phyloP scores from a whole-genome alignment of 2,888 invertebrate genomes.

The Zygogramma bicolorata region DNA sequence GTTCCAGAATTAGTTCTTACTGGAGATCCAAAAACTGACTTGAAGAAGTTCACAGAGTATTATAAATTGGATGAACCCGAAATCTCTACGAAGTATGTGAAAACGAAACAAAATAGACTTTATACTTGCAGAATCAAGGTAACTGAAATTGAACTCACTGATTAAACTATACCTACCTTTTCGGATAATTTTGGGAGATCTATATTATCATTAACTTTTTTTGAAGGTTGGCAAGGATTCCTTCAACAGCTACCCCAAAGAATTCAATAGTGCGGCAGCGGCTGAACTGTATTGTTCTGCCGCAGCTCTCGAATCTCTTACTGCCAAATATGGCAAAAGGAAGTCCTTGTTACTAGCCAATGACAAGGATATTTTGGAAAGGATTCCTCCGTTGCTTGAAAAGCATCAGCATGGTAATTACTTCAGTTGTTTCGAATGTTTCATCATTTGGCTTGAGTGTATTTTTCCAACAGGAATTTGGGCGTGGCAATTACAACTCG shows the following conservation, averaged over 20 bases:
- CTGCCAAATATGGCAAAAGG: constrained; percentile 54
- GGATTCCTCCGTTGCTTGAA: constrained; percentile 66
- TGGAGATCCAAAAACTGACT: constrained; percentile 55
- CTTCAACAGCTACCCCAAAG: constrained; percentile 67
- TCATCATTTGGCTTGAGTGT: neutral
- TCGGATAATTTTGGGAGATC: no score
- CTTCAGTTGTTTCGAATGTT: neutral
- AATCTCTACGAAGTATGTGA: constrained; percentile 33
- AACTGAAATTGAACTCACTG: constrained; percentile 11
- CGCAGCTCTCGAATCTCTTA: constrained; percentile 62
- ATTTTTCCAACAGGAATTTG: constrained; percentile 34
- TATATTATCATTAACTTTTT: neutral
- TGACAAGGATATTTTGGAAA: constrained; percentile 56
- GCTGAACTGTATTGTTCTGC: constrained; percentile 66
- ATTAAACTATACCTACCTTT: neutral
- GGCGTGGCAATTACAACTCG: constrained; percentile 65
- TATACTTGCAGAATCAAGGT: constrained; percentile 59
- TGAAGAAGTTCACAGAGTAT: constrained; percentile 54
- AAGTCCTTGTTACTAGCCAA: constrained; percentile 55
- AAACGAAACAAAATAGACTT: constrained; percentile 43
- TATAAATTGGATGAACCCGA: constrained; percentile 57
- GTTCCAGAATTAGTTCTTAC: constrained; percentile 46
- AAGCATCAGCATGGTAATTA: constrained; percentile 64
- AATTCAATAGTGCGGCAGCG: constrained; percentile 60
- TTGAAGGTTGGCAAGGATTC: constrained; percentile 58